phyloP scores from a whole-genome alignment of 2,888 invertebrate genomes.

The Agrotis clavis region DNA sequence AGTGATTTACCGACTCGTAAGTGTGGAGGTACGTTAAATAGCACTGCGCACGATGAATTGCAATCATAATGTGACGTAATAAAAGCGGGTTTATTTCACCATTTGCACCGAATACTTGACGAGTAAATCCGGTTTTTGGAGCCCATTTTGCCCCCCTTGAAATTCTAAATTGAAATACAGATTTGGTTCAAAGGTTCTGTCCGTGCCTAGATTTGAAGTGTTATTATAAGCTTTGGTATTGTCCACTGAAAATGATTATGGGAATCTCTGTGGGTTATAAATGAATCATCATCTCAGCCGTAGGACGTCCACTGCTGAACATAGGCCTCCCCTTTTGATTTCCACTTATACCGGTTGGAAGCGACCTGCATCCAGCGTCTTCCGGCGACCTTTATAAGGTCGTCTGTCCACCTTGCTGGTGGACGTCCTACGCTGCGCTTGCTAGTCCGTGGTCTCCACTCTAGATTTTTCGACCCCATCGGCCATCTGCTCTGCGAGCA shows the following conservation, averaged over 20 bases:
- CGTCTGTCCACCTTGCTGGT: no score
- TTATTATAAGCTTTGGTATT: slow-evolving; percentile 10
- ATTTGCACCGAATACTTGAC: slow-evolving; percentile 50
- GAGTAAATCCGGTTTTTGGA: slow-evolving; percentile 41
- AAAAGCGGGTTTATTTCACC: slow-evolving; percentile 55
- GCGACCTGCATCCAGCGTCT: no score
- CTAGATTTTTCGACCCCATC: no score
- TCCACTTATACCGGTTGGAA: no score
- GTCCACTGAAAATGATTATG: slow-evolving; percentile 8
- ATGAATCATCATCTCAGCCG: no score
- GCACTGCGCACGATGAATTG: slow-evolving; percentile 52
- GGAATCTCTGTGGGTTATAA: background rate
- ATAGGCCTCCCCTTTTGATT: no score
- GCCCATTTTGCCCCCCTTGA: slow-evolving; percentile 19
- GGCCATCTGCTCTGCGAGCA: no score
- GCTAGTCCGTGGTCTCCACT: no score
- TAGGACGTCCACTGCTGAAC: no score
- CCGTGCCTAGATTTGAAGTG: background rate
- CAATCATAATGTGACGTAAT: slow-evolving; percentile 53
- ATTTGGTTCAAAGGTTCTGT: slow-evolving; percentile 10
- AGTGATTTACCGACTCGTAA: slow-evolving; percentile 60
- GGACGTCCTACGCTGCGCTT: no score
- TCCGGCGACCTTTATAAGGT: no score
- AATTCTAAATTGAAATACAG: slow-evolving; percentile 10
- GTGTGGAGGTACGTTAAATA: slow-evolving; percentile 49